Evolutionary conservation across 2,113 vertebrate species (phyloP).

Genomic region (Glareola pratincola): DNA sequence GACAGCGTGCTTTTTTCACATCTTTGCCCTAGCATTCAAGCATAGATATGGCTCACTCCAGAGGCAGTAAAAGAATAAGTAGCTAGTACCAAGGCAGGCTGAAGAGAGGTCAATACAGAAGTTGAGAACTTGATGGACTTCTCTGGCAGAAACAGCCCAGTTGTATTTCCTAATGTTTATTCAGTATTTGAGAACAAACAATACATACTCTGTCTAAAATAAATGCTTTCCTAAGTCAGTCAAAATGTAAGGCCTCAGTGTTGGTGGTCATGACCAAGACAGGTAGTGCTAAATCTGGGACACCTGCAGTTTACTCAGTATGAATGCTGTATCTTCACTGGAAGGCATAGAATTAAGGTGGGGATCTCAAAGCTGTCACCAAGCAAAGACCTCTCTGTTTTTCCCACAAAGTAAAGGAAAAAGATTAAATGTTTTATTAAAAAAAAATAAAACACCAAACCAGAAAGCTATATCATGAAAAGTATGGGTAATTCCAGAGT

Average conservation of each 20-base stretch:
- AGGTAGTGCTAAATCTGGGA: background rate
- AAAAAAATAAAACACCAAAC: background rate
- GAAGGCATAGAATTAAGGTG: background rate
- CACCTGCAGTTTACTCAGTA: background rate
- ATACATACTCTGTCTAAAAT: background rate
- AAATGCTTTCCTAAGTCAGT: background rate
- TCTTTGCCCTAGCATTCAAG: background rate
- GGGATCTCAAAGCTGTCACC: background rate
- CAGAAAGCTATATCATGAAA: background rate
- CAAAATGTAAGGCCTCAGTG: background rate
- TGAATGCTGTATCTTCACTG: background rate
- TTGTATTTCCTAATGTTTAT: background rate
- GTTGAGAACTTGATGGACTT: background rate
- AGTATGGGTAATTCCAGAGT: background rate
- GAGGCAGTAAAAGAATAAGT: background rate
- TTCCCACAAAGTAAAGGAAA: background rate
- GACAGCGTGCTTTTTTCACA: background rate
- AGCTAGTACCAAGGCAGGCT: background rate
- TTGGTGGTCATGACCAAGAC: background rate
- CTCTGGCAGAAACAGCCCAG: background rate
- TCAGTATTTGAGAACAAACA: background rate
- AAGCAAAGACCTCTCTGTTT: background rate
- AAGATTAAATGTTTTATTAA: background rate
- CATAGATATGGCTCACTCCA: fast-evolving
- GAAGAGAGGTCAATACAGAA: background rate